Evolutionary conservation across 2,113 vertebrate genomes (phyloP).

Genomic region (Dromaius novaehollandiae): DNA sequence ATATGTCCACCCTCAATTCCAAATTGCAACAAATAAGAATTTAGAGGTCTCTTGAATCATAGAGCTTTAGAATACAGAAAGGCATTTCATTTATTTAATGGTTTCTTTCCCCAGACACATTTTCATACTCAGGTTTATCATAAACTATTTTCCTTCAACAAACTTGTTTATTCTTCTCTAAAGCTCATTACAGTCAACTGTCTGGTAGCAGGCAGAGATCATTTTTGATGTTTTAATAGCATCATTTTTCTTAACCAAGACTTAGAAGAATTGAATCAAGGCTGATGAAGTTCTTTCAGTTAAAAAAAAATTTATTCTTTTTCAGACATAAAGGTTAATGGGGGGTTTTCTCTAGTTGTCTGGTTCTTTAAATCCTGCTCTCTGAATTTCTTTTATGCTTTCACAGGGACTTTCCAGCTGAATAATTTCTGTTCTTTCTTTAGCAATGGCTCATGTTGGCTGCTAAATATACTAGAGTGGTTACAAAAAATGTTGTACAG

Average conservation of each 20-base stretch:
- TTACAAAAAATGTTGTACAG: background rate
- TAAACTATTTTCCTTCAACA: conserved; percentile 22
- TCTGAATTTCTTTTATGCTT: conserved; percentile 16
- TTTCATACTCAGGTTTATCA: background rate
- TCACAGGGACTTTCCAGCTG: conserved; percentile 2
- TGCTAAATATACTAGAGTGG: background rate
- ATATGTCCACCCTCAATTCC: background rate
- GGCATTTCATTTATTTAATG: conserved; percentile 28
- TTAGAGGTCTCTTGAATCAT: background rate
- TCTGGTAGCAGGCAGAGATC: conserved; percentile 16
- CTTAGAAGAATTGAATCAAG: background rate
- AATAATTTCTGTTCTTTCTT: conserved; percentile 13
- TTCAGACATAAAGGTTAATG: conserved; percentile 14
- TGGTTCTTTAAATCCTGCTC: conserved; percentile 33
- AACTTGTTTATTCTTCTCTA: conserved; percentile 49
- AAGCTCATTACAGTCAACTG: conserved; percentile 43
- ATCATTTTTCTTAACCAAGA: conserved; percentile 40
- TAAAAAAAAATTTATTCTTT: background rate
- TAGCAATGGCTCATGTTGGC: background rate
- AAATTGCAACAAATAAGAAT: conserved; percentile 19
- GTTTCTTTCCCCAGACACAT: conserved; percentile 7
- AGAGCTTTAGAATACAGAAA: background rate
- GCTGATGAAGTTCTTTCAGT: background rate
- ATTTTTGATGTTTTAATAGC: conserved; percentile 50
- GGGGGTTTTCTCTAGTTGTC: conserved; percentile 32